phyloP scores from a whole-genome alignment of 2,113 vertebrate species.

The Gymnobelideus leadbeateri region DNA sequence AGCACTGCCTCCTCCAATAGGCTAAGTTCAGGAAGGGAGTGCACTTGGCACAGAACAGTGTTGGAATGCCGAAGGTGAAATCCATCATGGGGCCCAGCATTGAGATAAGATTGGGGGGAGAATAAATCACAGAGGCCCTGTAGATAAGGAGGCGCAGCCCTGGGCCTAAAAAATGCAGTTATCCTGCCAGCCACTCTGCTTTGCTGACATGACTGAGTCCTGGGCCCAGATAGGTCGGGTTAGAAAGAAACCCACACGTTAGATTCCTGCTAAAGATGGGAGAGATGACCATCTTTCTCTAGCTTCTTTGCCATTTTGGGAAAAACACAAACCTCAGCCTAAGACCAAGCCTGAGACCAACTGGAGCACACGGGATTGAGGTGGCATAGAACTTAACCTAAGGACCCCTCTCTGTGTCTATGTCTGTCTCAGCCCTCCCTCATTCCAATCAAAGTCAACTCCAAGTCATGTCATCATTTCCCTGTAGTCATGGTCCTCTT shows the following conservation, averaged over 20 bases:
- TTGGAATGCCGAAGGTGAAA: slow-evolving; percentile 74
- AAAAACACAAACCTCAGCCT: slow-evolving; percentile 11
- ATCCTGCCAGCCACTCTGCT: slow-evolving; percentile 53
- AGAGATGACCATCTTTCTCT: neutral
- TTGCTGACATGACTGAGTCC: slow-evolving; percentile 30
- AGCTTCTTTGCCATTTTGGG: neutral
- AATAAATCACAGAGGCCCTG: slow-evolving; percentile 67
- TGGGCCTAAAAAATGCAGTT: slow-evolving; percentile 67
- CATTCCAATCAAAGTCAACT: no score
- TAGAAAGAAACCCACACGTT: neutral
- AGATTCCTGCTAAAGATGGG: slow-evolving; percentile 40
- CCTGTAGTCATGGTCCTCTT: no score
- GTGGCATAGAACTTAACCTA: neutral
- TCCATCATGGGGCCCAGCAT: slow-evolving; percentile 69
- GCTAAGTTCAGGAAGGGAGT: neutral
- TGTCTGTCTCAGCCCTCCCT: no score
- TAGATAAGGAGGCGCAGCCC: slow-evolving; percentile 71
- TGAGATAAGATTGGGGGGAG: slow-evolving; percentile 74
- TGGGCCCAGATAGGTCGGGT: neutral
- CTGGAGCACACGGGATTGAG: neutral
- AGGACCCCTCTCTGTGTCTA: neutral
- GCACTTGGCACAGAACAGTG: slow-evolving; percentile 54
- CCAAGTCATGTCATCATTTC: no score
- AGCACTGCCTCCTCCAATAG: slow-evolving; percentile 42
- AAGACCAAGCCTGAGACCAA: neutral